Percentiles rank a stretch among this genome's conserved stretches.
These are phyloP conservation scores for Rhabdornis inornatus DNA, from an alignment of 2,113 vertebrate genomes.

Conservation along the genomic window DNA sequence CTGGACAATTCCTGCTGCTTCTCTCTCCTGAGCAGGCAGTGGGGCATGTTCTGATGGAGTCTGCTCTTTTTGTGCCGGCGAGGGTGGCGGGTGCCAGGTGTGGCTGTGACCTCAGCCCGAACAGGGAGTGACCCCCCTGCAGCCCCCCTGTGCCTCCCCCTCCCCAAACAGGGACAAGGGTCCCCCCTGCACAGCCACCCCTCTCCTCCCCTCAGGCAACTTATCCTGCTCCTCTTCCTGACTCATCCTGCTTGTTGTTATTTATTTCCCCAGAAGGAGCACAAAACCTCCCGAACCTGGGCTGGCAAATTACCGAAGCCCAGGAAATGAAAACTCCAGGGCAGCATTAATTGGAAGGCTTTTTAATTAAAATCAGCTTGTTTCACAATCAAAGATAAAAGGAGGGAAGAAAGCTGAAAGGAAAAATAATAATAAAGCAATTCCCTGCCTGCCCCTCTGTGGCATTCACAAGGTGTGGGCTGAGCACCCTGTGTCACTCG, in stretches of 20 bases:
- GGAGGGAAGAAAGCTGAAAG: conserved; percentile 41
- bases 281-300: conserved; percentile 33
- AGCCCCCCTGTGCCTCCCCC: neutral
- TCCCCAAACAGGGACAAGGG: neutral
- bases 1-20: neutral
- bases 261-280: conserved; percentile 19
- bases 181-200: neutral
- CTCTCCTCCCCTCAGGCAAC: neutral
- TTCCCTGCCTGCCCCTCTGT: conserved; percentile 33
- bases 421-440: conserved; percentile 13
- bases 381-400: conserved; percentile 62
- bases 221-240: neutral
- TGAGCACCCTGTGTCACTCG: neutral
- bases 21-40: neutral
- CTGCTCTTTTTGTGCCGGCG: neutral
- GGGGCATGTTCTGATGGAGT: neutral
- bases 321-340: conserved; percentile 65
- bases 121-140: rapidly evolving
- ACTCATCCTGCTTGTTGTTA: neutral
- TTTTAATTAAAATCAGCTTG: conserved; percentile 70
- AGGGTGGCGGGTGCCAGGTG: neutral
- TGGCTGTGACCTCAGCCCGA: neutral
- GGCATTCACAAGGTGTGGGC: conserved; percentile 34
- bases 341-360: conserved; percentile 67
- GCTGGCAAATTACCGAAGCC: conserved; percentile 42